Evolutionary conservation across 2,888 invertebrate genomes (phyloP), one percentile per base, ranked within the genome.

Genomic region (Drosophila fulvimacula): DNA sequence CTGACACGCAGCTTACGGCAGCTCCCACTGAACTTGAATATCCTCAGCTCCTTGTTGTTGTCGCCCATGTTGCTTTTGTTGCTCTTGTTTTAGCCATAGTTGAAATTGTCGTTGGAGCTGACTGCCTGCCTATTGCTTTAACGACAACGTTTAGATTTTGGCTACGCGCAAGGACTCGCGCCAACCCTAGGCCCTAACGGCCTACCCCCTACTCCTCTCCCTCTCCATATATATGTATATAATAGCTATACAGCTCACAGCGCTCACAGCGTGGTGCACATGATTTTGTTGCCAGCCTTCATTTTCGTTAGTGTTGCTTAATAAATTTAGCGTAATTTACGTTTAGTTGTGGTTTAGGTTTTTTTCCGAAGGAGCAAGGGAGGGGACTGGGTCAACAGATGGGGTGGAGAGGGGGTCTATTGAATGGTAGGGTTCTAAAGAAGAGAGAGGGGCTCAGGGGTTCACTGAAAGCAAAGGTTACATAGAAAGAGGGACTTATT

Each of bases 261-360:
- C 34, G 13, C 34, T 30, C 27, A 46, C 48, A 48, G 61, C 51
- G 49, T 60, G 62, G 39, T 61, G 65, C 69, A 62, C 69, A 75
- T 62, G 66, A 62, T 70, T 79, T 76, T 24, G 59, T 51, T 72
- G 30, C 55, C 58, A 61, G 64, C 70, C 68, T 73, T 71, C 82
- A 60, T 79, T 76, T 84, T 66, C 69, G 62, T 69, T 52, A 59
- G 49, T 44, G 61, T 75, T 88, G 86, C 77, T 78, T 77, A 88
- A 83, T 88, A 88, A 88, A 88, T 83, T 88, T 86, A 72, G 68
- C 83, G 83, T 80, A 86, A 83, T 86, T 88, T 77, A 70, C 69
- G 86, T 82, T 85, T 82, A 69, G 82, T 81, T 78, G 70, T 71
- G 81, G 84, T 71, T 82, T 65, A 71, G 67, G 66, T 7, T 49